These are phyloP conservation scores for Megalonaias nervosa DNA, from an alignment of 1,140 invertebrate genomes.

Conservation along the genomic window DNA sequence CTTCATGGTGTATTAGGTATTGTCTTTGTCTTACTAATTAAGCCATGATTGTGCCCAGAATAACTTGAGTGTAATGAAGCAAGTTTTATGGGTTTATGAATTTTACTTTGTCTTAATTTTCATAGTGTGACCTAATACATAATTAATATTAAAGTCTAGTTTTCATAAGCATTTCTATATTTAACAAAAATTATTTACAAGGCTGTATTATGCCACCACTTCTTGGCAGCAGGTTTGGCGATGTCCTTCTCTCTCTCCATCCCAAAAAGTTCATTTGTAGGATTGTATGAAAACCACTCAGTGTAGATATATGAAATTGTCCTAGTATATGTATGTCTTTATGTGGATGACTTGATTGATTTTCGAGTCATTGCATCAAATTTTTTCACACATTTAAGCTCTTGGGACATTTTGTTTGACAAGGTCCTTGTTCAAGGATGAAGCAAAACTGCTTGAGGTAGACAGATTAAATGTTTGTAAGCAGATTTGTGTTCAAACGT, in stretches of 20 bases:
- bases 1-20: too few species aligned
- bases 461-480: neutral
- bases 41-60: too few species aligned
- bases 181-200: neutral
- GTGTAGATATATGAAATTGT: neutral
- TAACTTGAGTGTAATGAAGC: too few species aligned
- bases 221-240: neutral
- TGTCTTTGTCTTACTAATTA: too few species aligned
- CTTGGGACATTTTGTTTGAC: conserved; percentile 4
- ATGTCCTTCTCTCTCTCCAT: neutral
- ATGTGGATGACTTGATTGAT: neutral
- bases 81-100: too few species aligned
- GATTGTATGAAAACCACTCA: neutral
- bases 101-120: too few species aligned
- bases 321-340: too few species aligned
- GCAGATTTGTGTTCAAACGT: neutral
- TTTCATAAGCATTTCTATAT: neutral
- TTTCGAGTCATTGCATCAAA: too few species aligned
- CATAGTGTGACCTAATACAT: too few species aligned
- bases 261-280: too few species aligned
- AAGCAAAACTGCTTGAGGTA: neutral
- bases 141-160: neutral
- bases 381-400: neutral
- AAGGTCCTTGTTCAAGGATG: neutral
- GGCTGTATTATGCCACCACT: neutral